Conservation (phyloP, 2,113 vertebrate species). For the Amia ocellicauda region DNA sequence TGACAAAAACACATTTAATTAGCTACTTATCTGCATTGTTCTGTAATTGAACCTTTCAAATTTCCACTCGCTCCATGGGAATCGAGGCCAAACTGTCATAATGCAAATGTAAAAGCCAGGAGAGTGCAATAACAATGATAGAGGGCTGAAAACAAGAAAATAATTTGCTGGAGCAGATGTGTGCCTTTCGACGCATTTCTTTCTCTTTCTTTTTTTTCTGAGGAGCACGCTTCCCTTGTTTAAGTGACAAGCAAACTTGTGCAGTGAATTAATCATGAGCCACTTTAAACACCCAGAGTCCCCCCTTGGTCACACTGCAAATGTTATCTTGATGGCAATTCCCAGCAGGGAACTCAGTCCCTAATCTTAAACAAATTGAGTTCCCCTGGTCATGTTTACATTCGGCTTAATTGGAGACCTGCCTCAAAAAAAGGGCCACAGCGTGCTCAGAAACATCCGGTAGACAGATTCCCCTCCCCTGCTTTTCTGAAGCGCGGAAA, state of each 20-base stretch:
- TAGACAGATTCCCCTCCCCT: background rate
- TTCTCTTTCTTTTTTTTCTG: conserved; percentile 22
- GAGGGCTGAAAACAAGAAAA: conserved; percentile 12
- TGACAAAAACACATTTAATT: conserved; percentile 4
- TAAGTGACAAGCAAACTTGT: conserved; percentile 17
- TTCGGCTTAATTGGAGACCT: conserved; percentile 7
- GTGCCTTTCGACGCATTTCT: background rate
- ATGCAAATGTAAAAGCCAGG: conserved; percentile 16
- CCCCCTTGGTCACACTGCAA: conserved; percentile 32
- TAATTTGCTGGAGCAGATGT: background rate
- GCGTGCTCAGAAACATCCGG: background rate
- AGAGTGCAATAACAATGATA: conserved; percentile 6
- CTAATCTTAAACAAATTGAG: conserved; percentile 7
- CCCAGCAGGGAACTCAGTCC: conserved; percentile 1
- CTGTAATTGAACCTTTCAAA: background rate
- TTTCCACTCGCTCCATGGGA: background rate
- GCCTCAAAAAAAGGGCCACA: background rate
- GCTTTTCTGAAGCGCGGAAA: background rate
- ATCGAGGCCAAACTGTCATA: conserved; percentile 7
- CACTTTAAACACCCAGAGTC: conserved; percentile 35
- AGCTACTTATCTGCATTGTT: conserved; percentile 6
- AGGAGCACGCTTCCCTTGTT: conserved; percentile 14
- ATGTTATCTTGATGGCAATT: conserved; percentile 36
- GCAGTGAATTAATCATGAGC: conserved; percentile 37
- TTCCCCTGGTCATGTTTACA: background rate